These are phyloP conservation scores for Loripinus fragilis DNA, from an alignment of 2,888 invertebrate species.

Conservation along the genomic window DNA sequence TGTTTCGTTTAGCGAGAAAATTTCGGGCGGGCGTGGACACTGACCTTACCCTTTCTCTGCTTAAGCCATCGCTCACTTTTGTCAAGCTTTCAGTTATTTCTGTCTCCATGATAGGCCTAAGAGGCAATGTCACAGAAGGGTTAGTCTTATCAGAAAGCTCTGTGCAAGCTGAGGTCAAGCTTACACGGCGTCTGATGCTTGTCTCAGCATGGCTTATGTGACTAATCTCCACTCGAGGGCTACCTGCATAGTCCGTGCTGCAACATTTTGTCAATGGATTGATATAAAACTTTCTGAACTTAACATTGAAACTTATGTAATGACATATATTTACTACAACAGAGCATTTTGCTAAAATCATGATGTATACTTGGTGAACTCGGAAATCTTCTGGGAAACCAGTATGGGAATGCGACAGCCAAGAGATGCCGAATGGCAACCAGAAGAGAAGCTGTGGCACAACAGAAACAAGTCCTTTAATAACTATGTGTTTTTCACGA, in stretches of 20 bases:
- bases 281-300: slow-evolving; percentile 31
- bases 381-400: slow-evolving; percentile 18
- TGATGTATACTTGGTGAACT: slow-evolving; percentile 10
- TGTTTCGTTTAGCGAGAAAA: not conserved
- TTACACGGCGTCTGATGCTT: not conserved
- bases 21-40: not conserved
- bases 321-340: slow-evolving; percentile 25
- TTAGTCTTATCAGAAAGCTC: not conserved
- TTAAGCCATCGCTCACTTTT: too few relatives aligned
- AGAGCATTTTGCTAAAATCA: slow-evolving; percentile 34
- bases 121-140: not conserved
- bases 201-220: not conserved
- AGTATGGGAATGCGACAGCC: not conserved
- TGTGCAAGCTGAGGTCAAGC: not conserved
- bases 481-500: slow-evolving; percentile 28
- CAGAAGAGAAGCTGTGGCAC: slow-evolving; percentile 22
- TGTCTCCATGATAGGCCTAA: not conserved
- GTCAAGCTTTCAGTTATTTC: not conserved
- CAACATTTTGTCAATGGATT: not conserved
- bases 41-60: too few relatives aligned
- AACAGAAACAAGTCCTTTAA: slow-evolving; percentile 34
- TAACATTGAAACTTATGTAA: slow-evolving; percentile 38
- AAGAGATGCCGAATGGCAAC: slow-evolving; percentile 23
- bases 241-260: not conserved
- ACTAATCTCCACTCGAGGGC: not conserved